Conservation (phyloP, 2,113 vertebrate species). For the Dasyprocta punctata region DNA sequence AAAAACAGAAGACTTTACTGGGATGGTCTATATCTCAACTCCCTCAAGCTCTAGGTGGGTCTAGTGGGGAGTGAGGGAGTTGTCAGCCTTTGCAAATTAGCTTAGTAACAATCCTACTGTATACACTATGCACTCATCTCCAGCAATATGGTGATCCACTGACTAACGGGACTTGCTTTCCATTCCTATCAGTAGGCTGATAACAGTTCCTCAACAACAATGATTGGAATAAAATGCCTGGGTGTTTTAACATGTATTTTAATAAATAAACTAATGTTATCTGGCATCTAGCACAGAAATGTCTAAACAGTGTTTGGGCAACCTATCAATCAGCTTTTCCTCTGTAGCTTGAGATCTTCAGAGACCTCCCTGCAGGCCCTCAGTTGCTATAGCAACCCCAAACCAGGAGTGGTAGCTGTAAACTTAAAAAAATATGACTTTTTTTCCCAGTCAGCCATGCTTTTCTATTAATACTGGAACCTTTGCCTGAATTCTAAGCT, state of each 20-base stretch:
- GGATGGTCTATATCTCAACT: not conserved
- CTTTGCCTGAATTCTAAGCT: slow-evolving; percentile 81
- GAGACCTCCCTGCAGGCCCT: slow-evolving; percentile 7
- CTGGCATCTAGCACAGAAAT: slow-evolving; percentile 39
- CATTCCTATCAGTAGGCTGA: slow-evolving; percentile 36
- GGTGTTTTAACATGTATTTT: slow-evolving; percentile 62
- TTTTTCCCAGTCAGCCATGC: slow-evolving; percentile 65
- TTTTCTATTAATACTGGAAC: slow-evolving; percentile 76
- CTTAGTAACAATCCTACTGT: not conserved
- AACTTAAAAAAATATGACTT: slow-evolving; percentile 84
- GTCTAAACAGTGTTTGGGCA: slow-evolving; percentile 51
- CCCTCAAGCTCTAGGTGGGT: not conserved
- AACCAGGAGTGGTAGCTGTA: slow-evolving; percentile 84
- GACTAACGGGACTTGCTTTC: slow-evolving; percentile 25
- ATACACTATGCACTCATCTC: not conserved
- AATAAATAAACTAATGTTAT: slow-evolving; percentile 77
- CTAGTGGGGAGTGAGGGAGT: no score
- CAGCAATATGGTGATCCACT: not conserved
- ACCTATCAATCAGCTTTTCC: slow-evolving; percentile 21
- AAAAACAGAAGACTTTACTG: not conserved
- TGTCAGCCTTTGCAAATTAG: not conserved
- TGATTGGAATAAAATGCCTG: slow-evolving; percentile 32
- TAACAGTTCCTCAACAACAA: slow-evolving; percentile 60
- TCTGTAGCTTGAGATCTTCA: not conserved
- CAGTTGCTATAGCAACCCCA: slow-evolving; percentile 75